Base-by-base conservation (phyloP, 1,140 invertebrate species). In the Monochamus saltuarius region DNA sequence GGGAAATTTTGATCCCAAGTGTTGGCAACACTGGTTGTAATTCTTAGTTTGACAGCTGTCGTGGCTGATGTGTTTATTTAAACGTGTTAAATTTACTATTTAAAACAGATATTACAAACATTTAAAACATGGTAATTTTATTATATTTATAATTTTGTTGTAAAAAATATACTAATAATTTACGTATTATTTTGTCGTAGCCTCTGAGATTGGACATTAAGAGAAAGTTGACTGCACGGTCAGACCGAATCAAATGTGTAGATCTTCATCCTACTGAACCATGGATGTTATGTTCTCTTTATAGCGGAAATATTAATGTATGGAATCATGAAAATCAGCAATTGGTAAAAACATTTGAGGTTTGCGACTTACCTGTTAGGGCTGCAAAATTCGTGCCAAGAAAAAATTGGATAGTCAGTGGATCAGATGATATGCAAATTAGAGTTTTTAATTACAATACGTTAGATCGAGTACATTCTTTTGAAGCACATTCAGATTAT, bases 361-460 rank as follows among this genome's bases (percentile, higher is more conserved):
- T 99, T 4, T 99, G 97, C 78, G 96, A 99, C 72, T 74, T 98
- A 13, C 98, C 98, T 0, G 97, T 99, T 0, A 80, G 98, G 71
- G 88, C 94, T 4, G 95, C 94, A 0, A 94, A 94, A 71, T 99
- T 99, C 81, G 91, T 99, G 9, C 88, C 95, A 1, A 83, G 97
- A 19, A 99, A 99, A 74, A 99, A 98, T 78, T 99, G 98, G 98
- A 89, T 99, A 19, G 87, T 99, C 34, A 96, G 94, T 9, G 98
- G 97, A 35, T 99, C 97, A 0, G 96, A 95, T 87, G 95, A 96
- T 74, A 93, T 94, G 89, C 90, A 92, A 76, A 89, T 99, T 16
- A 83, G 97, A 57, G 89, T 99, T 7, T 99, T 96, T 77, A 99
- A 99, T 79, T 99, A 99, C 78, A 99, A 99, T 75, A 99, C 98